These are phyloP conservation scores for Zhengitettix transpicula DNA, from an alignment of 2,888 invertebrate genomes.

Conservation along the genomic window DNA sequence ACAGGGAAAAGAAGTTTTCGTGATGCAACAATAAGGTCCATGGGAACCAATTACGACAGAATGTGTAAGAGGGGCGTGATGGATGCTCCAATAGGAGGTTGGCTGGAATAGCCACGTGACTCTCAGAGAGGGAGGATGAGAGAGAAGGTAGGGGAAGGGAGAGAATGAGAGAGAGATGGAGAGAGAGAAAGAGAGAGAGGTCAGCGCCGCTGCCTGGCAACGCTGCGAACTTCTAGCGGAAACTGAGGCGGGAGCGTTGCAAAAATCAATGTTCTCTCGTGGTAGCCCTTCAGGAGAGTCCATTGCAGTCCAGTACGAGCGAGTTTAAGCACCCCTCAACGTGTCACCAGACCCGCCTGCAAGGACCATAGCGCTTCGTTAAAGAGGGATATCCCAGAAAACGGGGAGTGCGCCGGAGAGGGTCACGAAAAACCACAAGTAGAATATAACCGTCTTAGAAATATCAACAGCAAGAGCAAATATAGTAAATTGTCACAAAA, in stretches of 20 bases:
- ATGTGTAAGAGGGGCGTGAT: conserved; percentile 11
- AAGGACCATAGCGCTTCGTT: too few relatives aligned
- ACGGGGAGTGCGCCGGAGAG: too few relatives aligned
- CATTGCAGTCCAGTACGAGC: background rate
- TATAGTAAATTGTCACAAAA: too few relatives aligned
- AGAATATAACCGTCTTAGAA: too few relatives aligned
- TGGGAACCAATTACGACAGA: conserved; percentile 14
- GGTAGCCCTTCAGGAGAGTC: background rate
- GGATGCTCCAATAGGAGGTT: conserved; percentile 14
- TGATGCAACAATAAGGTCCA: conserved; percentile 11
- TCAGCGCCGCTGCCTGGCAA: background rate
- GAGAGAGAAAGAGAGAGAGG: background rate
- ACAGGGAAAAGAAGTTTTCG: background rate
- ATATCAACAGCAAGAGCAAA: too few relatives aligned
- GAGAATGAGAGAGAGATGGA: background rate
- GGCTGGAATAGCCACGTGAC: conserved; percentile 10
- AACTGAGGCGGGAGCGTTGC: background rate
- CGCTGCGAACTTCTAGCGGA: background rate
- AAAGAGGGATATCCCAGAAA: too few relatives aligned
- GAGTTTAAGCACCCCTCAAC: too few relatives aligned
- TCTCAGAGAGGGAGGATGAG: background rate
- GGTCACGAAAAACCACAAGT: too few relatives aligned
- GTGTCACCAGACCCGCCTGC: too few relatives aligned
- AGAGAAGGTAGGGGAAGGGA: background rate
- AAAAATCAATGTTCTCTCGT: background rate